Conservation (phyloP, 2,113 vertebrate species). For the Pomatostomus ruficeps region DNA sequence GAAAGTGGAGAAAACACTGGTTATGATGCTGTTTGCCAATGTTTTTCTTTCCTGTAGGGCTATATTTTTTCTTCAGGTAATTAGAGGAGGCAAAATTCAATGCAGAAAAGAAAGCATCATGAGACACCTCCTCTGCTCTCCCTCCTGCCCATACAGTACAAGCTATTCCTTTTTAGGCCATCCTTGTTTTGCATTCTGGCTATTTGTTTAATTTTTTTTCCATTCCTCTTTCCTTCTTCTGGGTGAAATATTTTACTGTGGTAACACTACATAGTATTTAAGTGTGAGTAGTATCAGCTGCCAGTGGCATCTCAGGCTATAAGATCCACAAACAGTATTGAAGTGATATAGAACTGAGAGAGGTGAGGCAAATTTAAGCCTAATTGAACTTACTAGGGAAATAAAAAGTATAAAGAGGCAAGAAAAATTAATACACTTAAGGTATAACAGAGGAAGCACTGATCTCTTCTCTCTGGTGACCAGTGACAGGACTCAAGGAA, state of each 20-base stretch:
- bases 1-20: not conserved
- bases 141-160: rapidly evolving
- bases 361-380: not conserved
- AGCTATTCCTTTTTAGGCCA: not conserved
- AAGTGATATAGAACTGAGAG: not conserved
- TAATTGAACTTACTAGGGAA: not conserved
- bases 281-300: not conserved
- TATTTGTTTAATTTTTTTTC: not conserved
- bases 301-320: not conserved
- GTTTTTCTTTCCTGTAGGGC: not conserved
- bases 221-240: not conserved
- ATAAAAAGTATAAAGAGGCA: not conserved
- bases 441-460: not conserved
- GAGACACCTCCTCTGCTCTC: not conserved
- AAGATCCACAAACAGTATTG: not conserved
- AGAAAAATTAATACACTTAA: not conserved
- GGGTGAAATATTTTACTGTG: not conserved
- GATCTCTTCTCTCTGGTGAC: not conserved
- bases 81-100: not conserved
- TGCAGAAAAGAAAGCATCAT: not conserved
- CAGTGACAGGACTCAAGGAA: not conserved
- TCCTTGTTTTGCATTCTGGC: not conserved
- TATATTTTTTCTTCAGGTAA: not conserved
- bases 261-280: not conserved
- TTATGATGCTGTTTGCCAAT: not conserved